These are phyloP conservation scores for Fulica atra DNA, from an alignment of 2,113 vertebrate genomes.

Conservation along the genomic window DNA sequence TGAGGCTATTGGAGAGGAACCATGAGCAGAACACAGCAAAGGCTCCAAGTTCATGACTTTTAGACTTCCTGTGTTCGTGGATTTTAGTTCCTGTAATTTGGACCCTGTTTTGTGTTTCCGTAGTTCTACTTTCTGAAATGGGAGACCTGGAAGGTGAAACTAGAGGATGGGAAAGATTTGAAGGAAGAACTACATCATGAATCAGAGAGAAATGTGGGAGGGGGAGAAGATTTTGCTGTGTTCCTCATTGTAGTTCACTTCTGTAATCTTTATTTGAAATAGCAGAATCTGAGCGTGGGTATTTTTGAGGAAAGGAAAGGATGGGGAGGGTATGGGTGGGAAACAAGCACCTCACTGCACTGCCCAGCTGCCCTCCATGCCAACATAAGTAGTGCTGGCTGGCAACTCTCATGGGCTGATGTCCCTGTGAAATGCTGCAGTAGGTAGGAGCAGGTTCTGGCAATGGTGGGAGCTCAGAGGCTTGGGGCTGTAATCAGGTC, in stretches of 20 bases:
- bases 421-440: not conserved
- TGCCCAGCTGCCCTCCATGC: not conserved
- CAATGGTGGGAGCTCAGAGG: not conserved
- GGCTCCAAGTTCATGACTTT: not conserved
- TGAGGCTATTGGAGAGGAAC: not conserved
- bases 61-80: not conserved
- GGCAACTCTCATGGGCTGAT: not conserved
- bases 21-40: not conserved
- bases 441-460: not conserved
- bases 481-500: not conserved
- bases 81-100: not conserved
- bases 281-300: not conserved
- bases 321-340: not conserved
- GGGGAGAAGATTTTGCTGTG: not conserved
- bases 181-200: not conserved
- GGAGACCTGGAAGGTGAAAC: not conserved
- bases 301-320: not conserved
- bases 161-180: not conserved
- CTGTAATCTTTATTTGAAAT: not conserved
- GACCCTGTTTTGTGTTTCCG: not conserved
- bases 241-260: not conserved
- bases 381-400: rapidly evolving
- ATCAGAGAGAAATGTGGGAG: not conserved
- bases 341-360: not conserved
- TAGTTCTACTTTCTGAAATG: not conserved